These are phyloP conservation scores for Lithophane ornitopus DNA, from an alignment of 2,888 invertebrate genomes.

Conservation along the genomic window DNA sequence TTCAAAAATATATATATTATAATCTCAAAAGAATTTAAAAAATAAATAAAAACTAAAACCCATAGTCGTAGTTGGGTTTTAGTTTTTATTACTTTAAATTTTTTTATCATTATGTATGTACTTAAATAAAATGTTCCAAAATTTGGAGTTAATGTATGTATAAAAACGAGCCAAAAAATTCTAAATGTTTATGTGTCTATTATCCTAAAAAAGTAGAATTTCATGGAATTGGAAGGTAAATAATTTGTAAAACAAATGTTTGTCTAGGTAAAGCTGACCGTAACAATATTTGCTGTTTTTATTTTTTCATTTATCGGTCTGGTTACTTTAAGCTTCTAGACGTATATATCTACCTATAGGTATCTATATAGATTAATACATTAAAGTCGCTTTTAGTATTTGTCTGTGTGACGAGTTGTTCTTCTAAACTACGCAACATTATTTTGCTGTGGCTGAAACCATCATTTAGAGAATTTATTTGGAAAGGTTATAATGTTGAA, in stretches of 20 bases:
- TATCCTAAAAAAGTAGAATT: not conserved
- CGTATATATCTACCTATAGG: not conserved
- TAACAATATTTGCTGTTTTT: not conserved
- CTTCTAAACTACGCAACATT: not conserved
- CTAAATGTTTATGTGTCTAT: not conserved
- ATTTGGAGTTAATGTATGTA: not conserved
- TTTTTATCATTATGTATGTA: not conserved
- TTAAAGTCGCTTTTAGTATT: not conserved
- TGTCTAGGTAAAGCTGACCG: not conserved
- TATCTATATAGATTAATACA: not conserved
- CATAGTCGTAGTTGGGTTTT: no score
- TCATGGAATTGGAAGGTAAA: not conserved
- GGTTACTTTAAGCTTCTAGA: not conserved
- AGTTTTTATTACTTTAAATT: no score
- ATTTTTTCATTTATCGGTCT: not conserved
- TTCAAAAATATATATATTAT: no score
- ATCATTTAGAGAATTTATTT: no score
- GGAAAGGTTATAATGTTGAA: no score
- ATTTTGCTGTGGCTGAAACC: not conserved
- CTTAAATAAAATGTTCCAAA: not conserved
- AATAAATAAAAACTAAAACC: no score
- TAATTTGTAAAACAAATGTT: not conserved
- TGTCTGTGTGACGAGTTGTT: not conserved
- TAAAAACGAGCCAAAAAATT: not conserved
- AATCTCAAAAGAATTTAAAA: no score